These are phyloP conservation scores for Lepidurus packardi DNA, from an alignment of 1,140 invertebrate species.

Conservation along the genomic window DNA sequence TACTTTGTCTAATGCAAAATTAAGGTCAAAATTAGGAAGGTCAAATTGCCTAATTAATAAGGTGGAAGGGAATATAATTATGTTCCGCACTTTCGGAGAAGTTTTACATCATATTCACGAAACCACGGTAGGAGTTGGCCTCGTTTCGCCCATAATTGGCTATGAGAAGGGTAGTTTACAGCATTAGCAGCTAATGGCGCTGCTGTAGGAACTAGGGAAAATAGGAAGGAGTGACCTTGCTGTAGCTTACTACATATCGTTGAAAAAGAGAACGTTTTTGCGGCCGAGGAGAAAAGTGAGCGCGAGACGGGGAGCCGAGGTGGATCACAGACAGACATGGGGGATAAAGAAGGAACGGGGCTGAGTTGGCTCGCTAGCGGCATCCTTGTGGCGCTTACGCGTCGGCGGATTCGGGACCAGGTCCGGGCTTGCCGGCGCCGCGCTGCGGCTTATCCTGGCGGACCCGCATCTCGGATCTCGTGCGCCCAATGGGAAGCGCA, in stretches of 20 bases:
- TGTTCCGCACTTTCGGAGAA: too few relatives aligned
- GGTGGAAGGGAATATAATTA: too few relatives aligned
- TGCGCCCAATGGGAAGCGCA: constrained; percentile 13
- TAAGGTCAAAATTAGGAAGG: too few relatives aligned
- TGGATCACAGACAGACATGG: neutral
- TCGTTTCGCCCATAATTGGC: neutral
- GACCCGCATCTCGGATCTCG: neutral
- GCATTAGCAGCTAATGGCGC: neutral
- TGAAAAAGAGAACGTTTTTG: neutral
- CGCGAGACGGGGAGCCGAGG: neutral
- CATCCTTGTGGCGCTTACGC: neutral
- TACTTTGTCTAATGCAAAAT: too few relatives aligned
- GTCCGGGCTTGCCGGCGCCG: neutral
- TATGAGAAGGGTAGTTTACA: neutral
- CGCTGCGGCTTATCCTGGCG: neutral
- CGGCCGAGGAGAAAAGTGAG: neutral
- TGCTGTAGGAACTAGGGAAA: neutral
- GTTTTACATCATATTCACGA: neutral
- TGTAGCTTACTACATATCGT: neutral
- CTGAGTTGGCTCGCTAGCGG: neutral
- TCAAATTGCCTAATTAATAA: too few relatives aligned
- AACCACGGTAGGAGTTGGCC: neutral
- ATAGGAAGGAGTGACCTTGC: neutral
- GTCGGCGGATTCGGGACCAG: neutral
- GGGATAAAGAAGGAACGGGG: neutral